Evolutionary conservation across 2,113 vertebrate species (phyloP), one percentile per base, ranked within the genome.

Genomic region (Bettongia penicillata): DNA sequence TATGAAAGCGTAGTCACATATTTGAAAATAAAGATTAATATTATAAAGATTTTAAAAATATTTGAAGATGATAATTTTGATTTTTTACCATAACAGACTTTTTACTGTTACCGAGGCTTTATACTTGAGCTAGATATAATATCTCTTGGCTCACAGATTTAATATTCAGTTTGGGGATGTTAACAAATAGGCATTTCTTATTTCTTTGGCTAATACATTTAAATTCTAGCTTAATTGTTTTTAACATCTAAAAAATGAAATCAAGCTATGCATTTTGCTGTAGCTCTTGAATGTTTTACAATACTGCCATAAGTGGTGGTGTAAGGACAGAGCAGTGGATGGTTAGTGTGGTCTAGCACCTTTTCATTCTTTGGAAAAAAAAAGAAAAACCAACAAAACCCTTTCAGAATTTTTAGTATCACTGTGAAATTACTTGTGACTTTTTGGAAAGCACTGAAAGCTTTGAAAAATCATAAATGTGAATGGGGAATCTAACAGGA

Each of bases 191-290:
- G 96, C 94, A 92, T 97, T 94, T 93, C 91, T 97, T 96, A 94
- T 94, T 92, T 98, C 98, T 98, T 98, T 98, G 98, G 97, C 96
- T 97, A 98, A 97, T 97, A 97, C 92, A 96, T 89, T 94, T 92
- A 93, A 92, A 90, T 94, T 92, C 53, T 96, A 84, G 19, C 92
- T 96, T 93, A 57, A 91, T 43, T 93, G 52, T 92, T 97, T 95
- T 95, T 97, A 50, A 90, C 47, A 95, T 84, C 50, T n/a, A 89
- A 93, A 53, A 95, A 93, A 93, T 53, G 93, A 92, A 84, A 95
- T 90, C 50, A 93, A 94, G 91, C 93, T 93, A 95, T 43, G 93
- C 8, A 93, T 7, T 31, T 47, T 53, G 77, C 23, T 52, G 93
- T 94, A 53, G 89, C 37, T 91, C 91, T 90, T 91, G 49, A 91